Evolutionary conservation across 92 coral and sea anemone genomes (phyloP).

Genomic region (Hydrozoanthus gracilis): DNA sequence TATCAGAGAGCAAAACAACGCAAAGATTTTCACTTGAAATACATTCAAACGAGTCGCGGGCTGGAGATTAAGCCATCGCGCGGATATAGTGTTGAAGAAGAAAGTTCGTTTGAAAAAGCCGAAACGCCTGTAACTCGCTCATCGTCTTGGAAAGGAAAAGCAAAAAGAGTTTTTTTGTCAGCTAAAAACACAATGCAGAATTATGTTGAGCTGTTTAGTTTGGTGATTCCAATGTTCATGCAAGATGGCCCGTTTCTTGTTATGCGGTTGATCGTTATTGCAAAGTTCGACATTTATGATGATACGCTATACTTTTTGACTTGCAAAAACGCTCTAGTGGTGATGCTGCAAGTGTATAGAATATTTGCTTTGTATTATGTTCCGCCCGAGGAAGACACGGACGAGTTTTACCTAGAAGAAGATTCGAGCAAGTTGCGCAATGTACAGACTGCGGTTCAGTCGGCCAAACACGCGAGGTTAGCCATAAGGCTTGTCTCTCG

Average conservation of each 20-base stretch:
- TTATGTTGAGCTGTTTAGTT: slow-evolving; percentile 74
- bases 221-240: slow-evolving; percentile 88
- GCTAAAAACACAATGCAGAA: slow-evolving; percentile 61
- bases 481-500: slow-evolving; percentile 83
- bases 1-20: slow-evolving; percentile 60
- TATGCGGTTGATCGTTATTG: slow-evolving; percentile 85
- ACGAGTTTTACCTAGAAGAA: slow-evolving; percentile 80
- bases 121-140: background rate
- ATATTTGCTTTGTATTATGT: slow-evolving; percentile 91
- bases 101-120: slow-evolving; percentile 26
- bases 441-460: slow-evolving; percentile 91
- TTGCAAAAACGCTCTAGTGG: slow-evolving; percentile 90
- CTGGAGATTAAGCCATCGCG: slow-evolving; percentile 74
- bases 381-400: slow-evolving; percentile 87
- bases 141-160: background rate
- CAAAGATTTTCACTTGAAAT: slow-evolving; percentile 64
- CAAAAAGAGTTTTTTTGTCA: slow-evolving; percentile 34
- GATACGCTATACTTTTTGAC: slow-evolving; percentile 90
- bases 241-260: slow-evolving; percentile 91
- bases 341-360: slow-evolving; percentile 93
- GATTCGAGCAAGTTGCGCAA: slow-evolving; percentile 64
- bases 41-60: slow-evolving; percentile 80
- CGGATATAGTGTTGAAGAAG: slow-evolving; percentile 46
- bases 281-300: slow-evolving; percentile 84
- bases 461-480: slow-evolving; percentile 80